Conservation (phyloP, 1,140 invertebrate species). For the Zaprionus camerounensis region DNA sequence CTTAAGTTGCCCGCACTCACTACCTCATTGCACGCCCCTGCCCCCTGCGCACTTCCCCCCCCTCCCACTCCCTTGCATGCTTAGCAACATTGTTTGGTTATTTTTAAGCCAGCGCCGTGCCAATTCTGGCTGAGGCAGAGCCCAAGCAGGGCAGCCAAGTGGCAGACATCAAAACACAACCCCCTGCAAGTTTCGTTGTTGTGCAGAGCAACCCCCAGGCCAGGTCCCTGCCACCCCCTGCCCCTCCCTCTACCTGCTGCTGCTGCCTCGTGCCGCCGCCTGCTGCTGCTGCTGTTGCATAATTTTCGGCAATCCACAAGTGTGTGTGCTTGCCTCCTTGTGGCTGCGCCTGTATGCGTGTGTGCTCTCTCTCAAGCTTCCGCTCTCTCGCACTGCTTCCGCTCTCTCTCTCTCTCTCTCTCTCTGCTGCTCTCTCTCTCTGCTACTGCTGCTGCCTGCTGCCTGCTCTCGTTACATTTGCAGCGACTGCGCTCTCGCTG, state of each 20-base stretch:
- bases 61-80: neutral
- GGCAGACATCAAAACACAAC: slow-evolving; percentile 80
- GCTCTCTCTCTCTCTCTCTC: neutral
- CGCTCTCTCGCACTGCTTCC: neutral
- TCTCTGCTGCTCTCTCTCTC: neutral
- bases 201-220: neutral
- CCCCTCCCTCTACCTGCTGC: neutral
- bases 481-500: slow-evolving; percentile 42
- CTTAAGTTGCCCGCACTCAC: slow-evolving; percentile 23
- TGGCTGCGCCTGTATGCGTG: slow-evolving; percentile 49
- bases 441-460: neutral
- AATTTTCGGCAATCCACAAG: slow-evolving; percentile 83
- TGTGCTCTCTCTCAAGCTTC: neutral
- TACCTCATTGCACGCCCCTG: neutral
- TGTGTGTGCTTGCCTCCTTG: slow-evolving; percentile 69
- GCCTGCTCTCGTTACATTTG: slow-evolving; percentile 51
- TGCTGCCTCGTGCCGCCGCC: slow-evolving; percentile 11
- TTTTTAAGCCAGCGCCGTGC: slow-evolving; percentile 47
- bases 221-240: slow-evolving; percentile 3
- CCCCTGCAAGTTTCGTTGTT: slow-evolving; percentile 20
- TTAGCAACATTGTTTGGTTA: slow-evolving; percentile 43
- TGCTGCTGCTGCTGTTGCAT: slow-evolving; percentile 67
- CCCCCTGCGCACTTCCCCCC: neutral
- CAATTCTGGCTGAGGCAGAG: slow-evolving; percentile 14
- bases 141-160: slow-evolving; percentile 62